Evolutionary conservation across 2,113 vertebrate genomes (phyloP).

Genomic region (Saguinus midas): DNA sequence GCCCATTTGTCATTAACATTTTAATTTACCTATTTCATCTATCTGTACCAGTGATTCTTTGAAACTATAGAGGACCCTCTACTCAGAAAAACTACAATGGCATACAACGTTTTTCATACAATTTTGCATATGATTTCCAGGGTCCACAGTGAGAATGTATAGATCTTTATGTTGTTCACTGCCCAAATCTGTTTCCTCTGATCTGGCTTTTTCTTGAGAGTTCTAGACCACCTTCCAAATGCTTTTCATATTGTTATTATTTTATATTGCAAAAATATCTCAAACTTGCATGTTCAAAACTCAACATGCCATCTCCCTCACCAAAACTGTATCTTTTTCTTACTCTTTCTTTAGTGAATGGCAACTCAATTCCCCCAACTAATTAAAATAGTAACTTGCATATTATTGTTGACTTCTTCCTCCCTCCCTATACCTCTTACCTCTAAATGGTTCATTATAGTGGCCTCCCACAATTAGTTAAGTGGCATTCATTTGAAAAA

Average conservation of each 20-base stretch:
- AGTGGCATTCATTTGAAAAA: neutral
- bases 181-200: neutral
- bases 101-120: neutral
- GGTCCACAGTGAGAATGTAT: neutral
- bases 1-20: neutral
- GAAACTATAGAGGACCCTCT: neutral
- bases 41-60: neutral
- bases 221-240: neutral
- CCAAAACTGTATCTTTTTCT: neutral
- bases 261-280: neutral
- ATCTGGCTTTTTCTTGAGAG: neutral
- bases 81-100: neutral
- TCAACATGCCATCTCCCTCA: neutral
- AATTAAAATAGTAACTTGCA: constrained; percentile 3
- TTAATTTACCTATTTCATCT: neutral
- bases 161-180: neutral
- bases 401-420: neutral
- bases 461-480: neutral
- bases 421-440: neutral
- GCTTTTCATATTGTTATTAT: neutral
- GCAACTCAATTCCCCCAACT: neutral
- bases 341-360: neutral
- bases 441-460: neutral
- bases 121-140: neutral
- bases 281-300: constrained; percentile 13